Base-by-base conservation (phyloP, 2,888 invertebrate genomes). In the Yponomeuta plumbellus region DNA sequence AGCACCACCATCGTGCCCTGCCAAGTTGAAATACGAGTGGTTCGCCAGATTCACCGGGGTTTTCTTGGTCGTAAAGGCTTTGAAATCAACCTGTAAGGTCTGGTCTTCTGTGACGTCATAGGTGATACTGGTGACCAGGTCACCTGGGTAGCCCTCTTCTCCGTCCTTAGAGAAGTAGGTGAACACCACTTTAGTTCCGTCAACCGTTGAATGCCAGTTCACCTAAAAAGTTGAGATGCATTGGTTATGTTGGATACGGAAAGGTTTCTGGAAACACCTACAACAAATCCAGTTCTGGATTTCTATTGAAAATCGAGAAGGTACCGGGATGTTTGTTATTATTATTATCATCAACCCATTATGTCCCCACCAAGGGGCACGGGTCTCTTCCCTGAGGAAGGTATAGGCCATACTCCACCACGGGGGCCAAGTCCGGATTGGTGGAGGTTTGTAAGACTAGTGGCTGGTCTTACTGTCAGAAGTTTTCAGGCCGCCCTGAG, bases 1-100 rank as follows among this genome's bases (percentile, higher is more conserved):
- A 0, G 93, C 91, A 0, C 96, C 96, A 2, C 92, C 80, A 5
- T 88, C 92, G 86, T 98, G 97, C 0, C 98, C 98, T 44, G 95
- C 97, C 69, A 99, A 87, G 84, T 99, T 99, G 84, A 98, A 98
- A 82, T 98, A 99, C 13, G 97, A 94, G 82, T 99, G 98, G 83
- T 97, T 98, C 11, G 97, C 97, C 70, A 99, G 84, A 82, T 97
- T 98, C 61, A 99, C 93, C 10, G 96, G 95, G 0, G 98, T 98
- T 58, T 95, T 93, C 82, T 95, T 95, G 0, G 94, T 94, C 2
- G 95, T 93, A 0, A 92, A 93, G 0, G 96, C 95, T 68, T 91
- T 92, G 85, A 95, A 97, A 68, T 94, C 92, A 11, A 98, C 92
- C 56, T 92, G 81, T 57, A 99, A 86, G 67, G 93, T 93, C 75